Evolutionary conservation across 2,797 vertebrate species (phyloP).

Genomic region (Sparus aurata): DNA sequence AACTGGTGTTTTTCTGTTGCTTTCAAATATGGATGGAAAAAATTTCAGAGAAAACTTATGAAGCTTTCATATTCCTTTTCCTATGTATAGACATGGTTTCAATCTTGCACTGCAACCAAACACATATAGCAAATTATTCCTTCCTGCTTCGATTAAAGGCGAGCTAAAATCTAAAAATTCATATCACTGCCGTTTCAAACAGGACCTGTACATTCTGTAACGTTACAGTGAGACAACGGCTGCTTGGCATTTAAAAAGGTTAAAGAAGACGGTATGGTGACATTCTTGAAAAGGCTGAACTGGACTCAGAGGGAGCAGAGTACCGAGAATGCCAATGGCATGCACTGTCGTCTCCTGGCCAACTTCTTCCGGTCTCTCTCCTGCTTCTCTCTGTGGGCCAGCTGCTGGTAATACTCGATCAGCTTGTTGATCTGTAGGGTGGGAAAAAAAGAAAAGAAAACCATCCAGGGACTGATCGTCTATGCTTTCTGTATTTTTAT

Average conservation of each 20-base stretch:
- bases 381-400: constrained; percentile 97
- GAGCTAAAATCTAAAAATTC: not conserved
- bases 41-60: not conserved
- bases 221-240: constrained; percentile 14
- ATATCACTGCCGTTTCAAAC: constrained; percentile 1
- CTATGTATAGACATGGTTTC: constrained; percentile 13
- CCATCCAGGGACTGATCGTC: not conserved
- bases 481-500: not conserved
- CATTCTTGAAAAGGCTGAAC: constrained; percentile 20
- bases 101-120: constrained; percentile 14
- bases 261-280: constrained; percentile 4
- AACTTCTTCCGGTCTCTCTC: constrained; percentile 97
- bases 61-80: not conserved
- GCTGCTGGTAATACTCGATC: constrained; percentile 98
- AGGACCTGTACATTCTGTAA: not conserved
- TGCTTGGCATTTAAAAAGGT: constrained; percentile 29
- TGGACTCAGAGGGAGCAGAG: constrained; percentile 66
- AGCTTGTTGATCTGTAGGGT: constrained; percentile 94
- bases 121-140: not conserved
- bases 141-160: constrained; percentile 1
- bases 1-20: not conserved
- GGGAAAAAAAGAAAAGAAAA: constrained; percentile 3
- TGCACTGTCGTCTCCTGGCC: constrained; percentile 94
- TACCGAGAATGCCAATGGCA: constrained; percentile 98
- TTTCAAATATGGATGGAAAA: not conserved